Conservation (phyloP, 2,113 vertebrate genomes). For the Pomatostomus ruficeps region DNA sequence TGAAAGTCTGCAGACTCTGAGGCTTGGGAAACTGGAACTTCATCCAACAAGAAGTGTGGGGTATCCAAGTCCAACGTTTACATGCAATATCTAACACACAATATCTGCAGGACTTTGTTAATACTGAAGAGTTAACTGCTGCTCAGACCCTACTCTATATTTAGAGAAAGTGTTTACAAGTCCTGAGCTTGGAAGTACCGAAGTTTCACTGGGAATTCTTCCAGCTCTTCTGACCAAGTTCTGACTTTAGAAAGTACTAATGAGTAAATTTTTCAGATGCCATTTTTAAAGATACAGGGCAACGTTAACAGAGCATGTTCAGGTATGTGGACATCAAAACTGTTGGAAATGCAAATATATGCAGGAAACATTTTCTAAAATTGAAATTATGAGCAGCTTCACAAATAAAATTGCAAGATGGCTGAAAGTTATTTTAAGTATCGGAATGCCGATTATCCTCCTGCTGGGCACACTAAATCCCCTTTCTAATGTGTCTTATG, state of each 20-base stretch:
- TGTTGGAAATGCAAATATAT: background rate
- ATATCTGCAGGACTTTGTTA: background rate
- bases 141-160: background rate
- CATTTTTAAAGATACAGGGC: background rate
- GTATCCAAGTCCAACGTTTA: background rate
- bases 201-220: conserved; percentile 26
- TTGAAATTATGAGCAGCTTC: background rate
- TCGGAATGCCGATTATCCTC: background rate
- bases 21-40: background rate
- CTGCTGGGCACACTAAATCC: background rate
- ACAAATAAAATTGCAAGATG: background rate
- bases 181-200: background rate
- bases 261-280: background rate
- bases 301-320: background rate
- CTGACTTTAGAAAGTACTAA: background rate
- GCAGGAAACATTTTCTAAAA: background rate
- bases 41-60: rapidly evolving
- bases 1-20: background rate
- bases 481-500: background rate
- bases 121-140: background rate
- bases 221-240: background rate
- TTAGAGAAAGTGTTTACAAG: conserved; percentile 24
- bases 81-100: rapidly evolving
- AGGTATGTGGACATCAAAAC: background rate
- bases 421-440: background rate